phyloP scores from a whole-genome alignment of 2,113 vertebrate species.

The Acanthochromis polyacanthus region DNA sequence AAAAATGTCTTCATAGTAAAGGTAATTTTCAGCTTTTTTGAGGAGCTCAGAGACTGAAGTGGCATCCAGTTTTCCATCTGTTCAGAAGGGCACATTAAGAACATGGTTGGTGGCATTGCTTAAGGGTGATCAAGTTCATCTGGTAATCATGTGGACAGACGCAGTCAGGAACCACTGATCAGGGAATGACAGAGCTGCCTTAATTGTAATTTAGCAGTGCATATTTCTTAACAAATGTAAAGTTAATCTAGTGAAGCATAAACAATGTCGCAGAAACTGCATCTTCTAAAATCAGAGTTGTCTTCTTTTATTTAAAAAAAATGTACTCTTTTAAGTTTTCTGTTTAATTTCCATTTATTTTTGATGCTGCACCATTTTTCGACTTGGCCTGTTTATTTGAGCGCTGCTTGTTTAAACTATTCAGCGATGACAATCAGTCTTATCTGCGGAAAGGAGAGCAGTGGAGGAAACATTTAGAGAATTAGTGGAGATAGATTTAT shows the following conservation, averaged over 20 bases:
- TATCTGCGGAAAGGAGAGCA: slow-evolving; percentile 66
- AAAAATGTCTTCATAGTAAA: no score
- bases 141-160: no score
- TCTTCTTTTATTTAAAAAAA: slow-evolving; percentile 10
- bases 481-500: slow-evolving; percentile 72
- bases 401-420: slow-evolving; percentile 28
- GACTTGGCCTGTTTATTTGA: slow-evolving; percentile 62
- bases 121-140: no score
- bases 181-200: background rate
- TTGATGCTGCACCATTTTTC: slow-evolving; percentile 22
- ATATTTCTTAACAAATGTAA: background rate
- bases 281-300: slow-evolving; percentile 2
- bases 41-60: no score
- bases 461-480: slow-evolving; percentile 71
- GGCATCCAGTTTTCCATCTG: no score
- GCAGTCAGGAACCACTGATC: background rate
- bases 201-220: background rate
- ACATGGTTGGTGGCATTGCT: no score
- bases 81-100: no score
- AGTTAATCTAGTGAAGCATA: background rate
- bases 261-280: background rate
- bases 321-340: background rate
- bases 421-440: slow-evolving; percentile 60
- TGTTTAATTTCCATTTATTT: slow-evolving; percentile 31
- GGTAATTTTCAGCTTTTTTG: no score